phyloP scores from a whole-genome alignment of 2,113 vertebrate species.

The Melozone crissalis region DNA sequence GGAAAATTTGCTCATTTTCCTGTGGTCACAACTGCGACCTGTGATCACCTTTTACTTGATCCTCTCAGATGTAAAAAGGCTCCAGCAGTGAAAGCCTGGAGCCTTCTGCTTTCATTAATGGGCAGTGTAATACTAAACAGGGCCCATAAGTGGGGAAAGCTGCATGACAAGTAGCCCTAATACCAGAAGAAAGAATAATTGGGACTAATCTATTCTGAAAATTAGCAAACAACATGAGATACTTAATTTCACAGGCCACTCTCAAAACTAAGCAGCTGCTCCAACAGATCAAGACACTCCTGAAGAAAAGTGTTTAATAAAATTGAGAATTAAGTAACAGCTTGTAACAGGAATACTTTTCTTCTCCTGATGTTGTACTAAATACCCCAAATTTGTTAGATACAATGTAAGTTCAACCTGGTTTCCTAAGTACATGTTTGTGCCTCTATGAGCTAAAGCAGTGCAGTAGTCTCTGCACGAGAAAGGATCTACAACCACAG shows the following conservation, averaged over 20 bases:
- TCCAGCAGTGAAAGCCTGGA: rapidly evolving
- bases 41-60: background rate
- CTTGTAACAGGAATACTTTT: background rate
- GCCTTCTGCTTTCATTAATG: background rate
- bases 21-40: background rate
- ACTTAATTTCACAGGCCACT: background rate
- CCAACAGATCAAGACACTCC: background rate
- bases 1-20: background rate
- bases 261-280: background rate
- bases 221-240: background rate
- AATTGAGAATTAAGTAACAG: background rate
- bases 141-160: background rate
- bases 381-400: background rate
- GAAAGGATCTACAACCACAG: rapidly evolving
- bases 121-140: background rate
- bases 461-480: background rate
- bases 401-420: background rate
- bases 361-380: background rate
- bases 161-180: background rate
- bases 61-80: background rate
- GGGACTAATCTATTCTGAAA: background rate
- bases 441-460: background rate
- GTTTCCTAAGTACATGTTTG: background rate
- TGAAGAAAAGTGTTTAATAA: background rate
- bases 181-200: background rate